phyloP scores from a whole-genome alignment of 1,140 invertebrate species.

The Anoplolepis gracilipes region DNA sequence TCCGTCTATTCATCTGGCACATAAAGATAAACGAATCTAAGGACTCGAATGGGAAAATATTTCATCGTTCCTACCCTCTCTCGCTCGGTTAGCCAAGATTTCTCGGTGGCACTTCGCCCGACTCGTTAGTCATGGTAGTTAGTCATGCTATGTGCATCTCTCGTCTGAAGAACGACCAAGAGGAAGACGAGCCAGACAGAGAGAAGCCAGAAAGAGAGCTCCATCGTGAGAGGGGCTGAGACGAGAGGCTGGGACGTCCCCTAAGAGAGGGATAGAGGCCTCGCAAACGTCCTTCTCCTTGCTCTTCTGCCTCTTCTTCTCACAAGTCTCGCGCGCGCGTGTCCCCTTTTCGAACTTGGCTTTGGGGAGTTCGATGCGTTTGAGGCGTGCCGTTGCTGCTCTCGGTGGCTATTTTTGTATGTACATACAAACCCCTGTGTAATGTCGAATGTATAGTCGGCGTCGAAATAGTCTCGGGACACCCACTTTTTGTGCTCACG shows the following conservation, averaged over 20 bases:
- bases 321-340: neutral
- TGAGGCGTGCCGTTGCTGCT: conserved; percentile 60
- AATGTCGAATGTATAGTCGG: conserved; percentile 74
- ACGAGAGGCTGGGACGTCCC: conserved; percentile 3
- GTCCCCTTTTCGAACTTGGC: conserved; percentile 20
- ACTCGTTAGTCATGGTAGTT: conserved; percentile 83
- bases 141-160: conserved; percentile 78
- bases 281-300: conserved; percentile 14
- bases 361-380: conserved; percentile 65
- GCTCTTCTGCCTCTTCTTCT: neutral
- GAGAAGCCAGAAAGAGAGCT: conserved; percentile 13
- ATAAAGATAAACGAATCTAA: conserved; percentile 1
- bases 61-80: conserved; percentile 50
- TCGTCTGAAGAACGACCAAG: conserved; percentile 57
- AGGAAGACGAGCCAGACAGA: conserved; percentile 50
- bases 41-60: conserved; percentile 14
- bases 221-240: conserved; percentile 27
- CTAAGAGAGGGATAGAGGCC: conserved; percentile 30
- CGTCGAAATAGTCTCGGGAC: conserved; percentile 4
- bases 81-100: conserved; percentile 77
- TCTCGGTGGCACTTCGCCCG: conserved; percentile 79
- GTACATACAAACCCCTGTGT: conserved; percentile 70
- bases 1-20: neutral
- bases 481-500: neutral
- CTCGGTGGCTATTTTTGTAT: conserved; percentile 75